A percentile compares a stretch with the other conserved stretches of the same genome.
phyloP scores from a whole-genome alignment of 1,140 invertebrate species.

The Aculops lycopersici region DNA sequence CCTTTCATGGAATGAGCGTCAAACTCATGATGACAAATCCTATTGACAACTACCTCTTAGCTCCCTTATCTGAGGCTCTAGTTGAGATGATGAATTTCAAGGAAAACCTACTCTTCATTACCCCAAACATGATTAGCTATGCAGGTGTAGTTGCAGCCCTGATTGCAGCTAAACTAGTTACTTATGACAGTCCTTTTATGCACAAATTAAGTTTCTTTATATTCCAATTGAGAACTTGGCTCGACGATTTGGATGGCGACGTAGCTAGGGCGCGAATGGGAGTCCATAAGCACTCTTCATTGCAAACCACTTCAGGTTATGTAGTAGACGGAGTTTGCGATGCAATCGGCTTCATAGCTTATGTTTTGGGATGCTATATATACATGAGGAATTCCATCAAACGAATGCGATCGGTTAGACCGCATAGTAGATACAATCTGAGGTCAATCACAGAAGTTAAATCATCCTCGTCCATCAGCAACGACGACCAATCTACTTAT shows the following conservation, averaged over 20 bases:
- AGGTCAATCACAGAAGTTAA: neutral
- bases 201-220: constrained; percentile 31
- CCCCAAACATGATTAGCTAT: constrained; percentile 38
- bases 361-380: constrained; percentile 14
- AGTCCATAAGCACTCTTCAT: constrained; percentile 19
- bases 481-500: neutral
- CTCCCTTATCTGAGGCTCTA: constrained; percentile 10
- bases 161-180: constrained; percentile 28
- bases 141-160: constrained; percentile 35
- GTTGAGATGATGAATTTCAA: constrained; percentile 16
- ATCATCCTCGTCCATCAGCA: neutral
- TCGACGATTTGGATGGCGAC: constrained; percentile 43
- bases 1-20: constrained; percentile 10
- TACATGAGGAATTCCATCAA: neutral
- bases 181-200: constrained; percentile 22
- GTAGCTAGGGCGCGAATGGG: constrained; percentile 25
- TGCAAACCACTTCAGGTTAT: constrained; percentile 5
- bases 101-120: constrained; percentile 30
- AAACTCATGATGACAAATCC: constrained; percentile 13
- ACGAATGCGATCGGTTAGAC: too few species aligned
- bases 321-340: constrained; percentile 21
- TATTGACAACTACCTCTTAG: constrained; percentile 11
- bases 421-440: too few species aligned
- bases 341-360: constrained; percentile 15
- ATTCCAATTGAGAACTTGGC: constrained; percentile 36